Percentiles rank a stretch among this genome's conserved stretches.
phyloP scores from a whole-genome alignment of 1,140 invertebrate species.

The Hyposmocoma kahamanoa region DNA sequence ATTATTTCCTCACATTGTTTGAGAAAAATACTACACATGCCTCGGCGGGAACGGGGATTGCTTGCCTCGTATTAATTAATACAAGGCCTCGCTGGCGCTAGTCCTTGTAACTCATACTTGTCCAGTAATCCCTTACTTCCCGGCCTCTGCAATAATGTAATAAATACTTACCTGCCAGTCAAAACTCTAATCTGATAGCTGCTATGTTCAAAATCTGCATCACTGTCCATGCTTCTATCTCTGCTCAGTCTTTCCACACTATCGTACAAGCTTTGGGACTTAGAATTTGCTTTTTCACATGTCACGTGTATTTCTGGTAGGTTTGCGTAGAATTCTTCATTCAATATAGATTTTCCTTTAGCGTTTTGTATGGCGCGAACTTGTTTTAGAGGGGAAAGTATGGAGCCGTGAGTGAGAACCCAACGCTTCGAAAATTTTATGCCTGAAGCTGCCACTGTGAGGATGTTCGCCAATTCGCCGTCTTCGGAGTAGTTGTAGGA shows the following conservation, averaged over 20 bases:
- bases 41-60: too few species aligned
- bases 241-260: conserved; percentile 40
- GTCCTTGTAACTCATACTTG: too few species aligned
- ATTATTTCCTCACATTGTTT: too few species aligned
- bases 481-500: conserved; percentile 61
- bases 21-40: too few species aligned
- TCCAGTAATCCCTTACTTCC: too few species aligned
- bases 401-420: conserved; percentile 73
- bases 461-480: conserved; percentile 50
- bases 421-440: conserved; percentile 70
- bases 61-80: too few species aligned
- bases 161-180: conserved; percentile 48
- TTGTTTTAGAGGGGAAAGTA: conserved; percentile 58
- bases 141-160: too few species aligned
- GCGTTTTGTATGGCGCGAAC: conserved; percentile 34
- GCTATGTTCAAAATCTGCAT: conserved; percentile 45
- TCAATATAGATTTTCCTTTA: conserved; percentile 48
- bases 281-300: conserved; percentile 38
- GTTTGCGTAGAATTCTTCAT: conserved; percentile 56
- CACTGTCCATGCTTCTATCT: conserved; percentile 33
- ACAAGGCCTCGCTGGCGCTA: too few species aligned
- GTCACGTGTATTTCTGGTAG: conserved; percentile 62
- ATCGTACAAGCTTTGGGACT: conserved; percentile 32
- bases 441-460: conserved; percentile 67
- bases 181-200: conserved; percentile 57